These are phyloP conservation scores for Protodeltote pygarga DNA, from an alignment of 2,888 invertebrate genomes.

Conservation along the genomic window DNA sequence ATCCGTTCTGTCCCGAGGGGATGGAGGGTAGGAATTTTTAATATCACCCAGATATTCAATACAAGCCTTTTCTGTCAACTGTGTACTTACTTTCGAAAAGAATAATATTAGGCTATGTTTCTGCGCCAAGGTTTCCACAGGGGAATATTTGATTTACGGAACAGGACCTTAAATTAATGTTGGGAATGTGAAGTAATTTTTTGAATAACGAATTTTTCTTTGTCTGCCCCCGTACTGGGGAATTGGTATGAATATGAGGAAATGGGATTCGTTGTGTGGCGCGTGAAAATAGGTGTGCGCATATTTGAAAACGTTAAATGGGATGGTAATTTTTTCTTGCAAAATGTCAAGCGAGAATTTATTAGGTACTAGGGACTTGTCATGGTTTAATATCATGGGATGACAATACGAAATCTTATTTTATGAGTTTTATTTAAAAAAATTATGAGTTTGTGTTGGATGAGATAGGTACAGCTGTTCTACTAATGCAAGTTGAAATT, in stretches of 20 bases:
- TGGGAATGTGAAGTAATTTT: conserved; percentile 42
- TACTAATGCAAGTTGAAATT: too few relatives aligned
- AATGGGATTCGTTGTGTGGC: conserved; percentile 30
- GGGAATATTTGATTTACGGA: conserved; percentile 51
- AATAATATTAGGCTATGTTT: conserved; percentile 45
- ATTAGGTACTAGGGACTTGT: background rate
- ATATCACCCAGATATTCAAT: conserved; percentile 67
- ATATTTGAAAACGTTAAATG: conserved; percentile 29
- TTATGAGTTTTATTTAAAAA: too few relatives aligned
- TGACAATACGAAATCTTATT: too few relatives aligned
- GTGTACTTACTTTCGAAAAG: conserved; percentile 43
- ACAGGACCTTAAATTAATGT: conserved; percentile 49
- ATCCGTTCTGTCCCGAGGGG: conserved; percentile 36
- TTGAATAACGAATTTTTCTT: conserved; percentile 41
- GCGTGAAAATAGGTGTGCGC: conserved; percentile 27
- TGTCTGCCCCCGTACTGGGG: conserved; percentile 25
- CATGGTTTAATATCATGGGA: background rate
- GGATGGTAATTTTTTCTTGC: conserved; percentile 10
- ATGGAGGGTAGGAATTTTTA: conserved; percentile 69
- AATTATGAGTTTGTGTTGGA: too few relatives aligned
- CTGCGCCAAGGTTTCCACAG: conserved; percentile 36
- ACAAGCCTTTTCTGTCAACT: conserved; percentile 63
- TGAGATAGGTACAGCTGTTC: too few relatives aligned
- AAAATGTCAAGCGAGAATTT: conserved; percentile 8
- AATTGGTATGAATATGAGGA: conserved; percentile 37